Evolutionary conservation across 1,140 invertebrate genomes (phyloP).

Genomic region (Atta colombica): DNA sequence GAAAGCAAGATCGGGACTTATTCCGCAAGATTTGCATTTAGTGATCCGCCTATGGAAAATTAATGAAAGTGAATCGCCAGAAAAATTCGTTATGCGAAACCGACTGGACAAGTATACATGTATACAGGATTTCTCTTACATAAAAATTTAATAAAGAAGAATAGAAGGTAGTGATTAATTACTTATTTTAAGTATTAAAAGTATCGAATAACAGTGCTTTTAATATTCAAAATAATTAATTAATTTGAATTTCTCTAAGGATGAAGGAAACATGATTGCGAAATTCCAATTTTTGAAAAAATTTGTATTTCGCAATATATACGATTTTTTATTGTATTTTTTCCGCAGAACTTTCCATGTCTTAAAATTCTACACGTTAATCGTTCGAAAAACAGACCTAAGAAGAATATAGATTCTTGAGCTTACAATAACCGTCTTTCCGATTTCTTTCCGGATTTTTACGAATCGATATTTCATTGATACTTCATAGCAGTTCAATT

Average conservation of each 20-base stretch:
- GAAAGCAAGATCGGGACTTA: conserved; percentile 5
- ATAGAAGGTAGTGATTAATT: too few relatives aligned
- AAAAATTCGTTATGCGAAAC: not conserved
- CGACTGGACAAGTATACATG: not conserved
- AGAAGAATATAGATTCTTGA: not conserved
- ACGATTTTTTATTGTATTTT: not conserved
- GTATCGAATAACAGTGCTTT: too few relatives aligned
- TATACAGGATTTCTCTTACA: not conserved
- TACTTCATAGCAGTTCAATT: conserved; percentile 4
- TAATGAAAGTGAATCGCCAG: not conserved
- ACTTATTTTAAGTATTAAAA: too few relatives aligned
- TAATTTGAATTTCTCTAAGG: too few relatives aligned
- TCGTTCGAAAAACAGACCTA: not conserved
- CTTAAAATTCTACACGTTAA: conserved; percentile 1
- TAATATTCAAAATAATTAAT: too few relatives aligned
- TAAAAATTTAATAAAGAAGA: too few relatives aligned
- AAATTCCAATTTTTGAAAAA: not conserved
- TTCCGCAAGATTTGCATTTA: conserved; percentile 34
- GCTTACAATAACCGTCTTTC: conserved; percentile 3
- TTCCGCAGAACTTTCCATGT: not conserved
- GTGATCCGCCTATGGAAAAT: not conserved
- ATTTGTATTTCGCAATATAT: not conserved
- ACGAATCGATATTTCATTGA: conserved; percentile 13
- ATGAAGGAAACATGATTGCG: not conserved
- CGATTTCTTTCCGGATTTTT: not conserved